Base-by-base conservation (phyloP, 2,797 vertebrate species). In the Coracias cyanogaster region DNA sequence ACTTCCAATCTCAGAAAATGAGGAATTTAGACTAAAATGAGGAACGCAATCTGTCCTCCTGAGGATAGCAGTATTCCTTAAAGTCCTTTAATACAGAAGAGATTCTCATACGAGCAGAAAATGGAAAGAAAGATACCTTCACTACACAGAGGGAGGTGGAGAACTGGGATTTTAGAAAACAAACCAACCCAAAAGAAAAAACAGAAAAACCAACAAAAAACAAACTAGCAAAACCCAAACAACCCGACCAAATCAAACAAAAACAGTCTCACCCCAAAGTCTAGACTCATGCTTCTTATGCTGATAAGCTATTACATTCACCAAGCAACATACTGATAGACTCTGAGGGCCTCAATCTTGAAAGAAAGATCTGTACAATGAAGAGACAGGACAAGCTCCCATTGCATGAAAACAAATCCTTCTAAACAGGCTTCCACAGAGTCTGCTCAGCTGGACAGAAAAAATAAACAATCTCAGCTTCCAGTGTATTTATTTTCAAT, bases 141-240 rank as follows among this genome's bases (percentile, higher is more conserved):
- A 60, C 31, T 66, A 83, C 54, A 20, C 2, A 2, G 11, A 15
- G 3, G 18, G 3, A 7, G 8, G 16, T 4, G 8, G 2, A 20
- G 41, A 76, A 65, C 25, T 48, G 9, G 15, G 24, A 62, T 35
- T 66, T 87, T 12, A 10, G 13, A 25, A 11, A 25, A 17, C 19
- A n/a, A 43, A 43, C 16, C 14, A 14, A 43, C 41, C 14, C 41
- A 43, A 43, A 14, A 15, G 31, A 64, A 43, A 13, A n/a, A 24
- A 45, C n/a, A 7, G 15, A 20, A n/a, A 45, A 43, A 64, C 8
- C 9, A 12, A 11, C 31, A 43, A 15, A 18, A 7, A 18, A 62
- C 35, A 62, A 29, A 8, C 12, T 26, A 60, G 24, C 57, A 35
- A 26, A 37, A 12, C 39, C 37, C 60, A 62, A 28, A 43, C 54